Conservation (phyloP, 2,888 invertebrate species). For the Atrina japonica region DNA sequence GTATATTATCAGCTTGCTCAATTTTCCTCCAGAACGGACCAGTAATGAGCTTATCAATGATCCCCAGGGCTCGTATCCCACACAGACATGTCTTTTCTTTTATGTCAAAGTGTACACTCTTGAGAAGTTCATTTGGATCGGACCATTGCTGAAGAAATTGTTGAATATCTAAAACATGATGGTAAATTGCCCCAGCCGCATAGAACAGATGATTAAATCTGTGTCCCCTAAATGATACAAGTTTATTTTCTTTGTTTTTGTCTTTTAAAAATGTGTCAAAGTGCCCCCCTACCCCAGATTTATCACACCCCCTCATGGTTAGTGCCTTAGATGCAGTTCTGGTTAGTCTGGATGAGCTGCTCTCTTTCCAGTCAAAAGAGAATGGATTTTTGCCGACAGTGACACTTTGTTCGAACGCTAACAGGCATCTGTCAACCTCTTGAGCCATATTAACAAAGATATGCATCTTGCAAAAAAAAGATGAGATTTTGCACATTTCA, state of each 20-base stretch:
- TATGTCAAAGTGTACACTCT: constrained; percentile 22
- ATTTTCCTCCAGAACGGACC: constrained; percentile 44
- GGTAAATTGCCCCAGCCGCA: constrained; percentile 23
- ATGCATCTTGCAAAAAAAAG: constrained; percentile 43
- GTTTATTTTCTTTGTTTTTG: constrained; percentile 10
- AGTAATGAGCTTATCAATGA: constrained; percentile 43
- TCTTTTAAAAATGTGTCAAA: constrained; percentile 28
- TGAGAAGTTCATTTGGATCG: constrained; percentile 33
- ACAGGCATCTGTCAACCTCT: constrained; percentile 37
- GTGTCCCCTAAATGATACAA: constrained; percentile 37
- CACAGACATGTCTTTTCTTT: no score
- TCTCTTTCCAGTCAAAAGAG: constrained; percentile 27
- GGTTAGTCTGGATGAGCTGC: constrained; percentile 23
- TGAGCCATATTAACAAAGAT: constrained; percentile 43
- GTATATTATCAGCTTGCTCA: constrained; percentile 23
- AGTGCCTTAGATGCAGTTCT: constrained; percentile 32
- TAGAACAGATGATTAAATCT: constrained; percentile 36
- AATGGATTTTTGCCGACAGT: constrained; percentile 24
- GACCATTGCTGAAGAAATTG: constrained; percentile 21
- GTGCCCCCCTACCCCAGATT: constrained; percentile 33
- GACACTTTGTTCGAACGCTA: constrained; percentile 30
- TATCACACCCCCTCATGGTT: constrained; percentile 32
- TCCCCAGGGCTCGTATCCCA: constrained; percentile 38
- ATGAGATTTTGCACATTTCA: constrained; percentile 20
- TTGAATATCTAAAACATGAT: constrained; percentile 27